A percentile compares a stretch with the other conserved stretches of the same genome.
Conservation (phyloP, 2,888 invertebrate species). For the Trissonchulus sp. region DNA sequence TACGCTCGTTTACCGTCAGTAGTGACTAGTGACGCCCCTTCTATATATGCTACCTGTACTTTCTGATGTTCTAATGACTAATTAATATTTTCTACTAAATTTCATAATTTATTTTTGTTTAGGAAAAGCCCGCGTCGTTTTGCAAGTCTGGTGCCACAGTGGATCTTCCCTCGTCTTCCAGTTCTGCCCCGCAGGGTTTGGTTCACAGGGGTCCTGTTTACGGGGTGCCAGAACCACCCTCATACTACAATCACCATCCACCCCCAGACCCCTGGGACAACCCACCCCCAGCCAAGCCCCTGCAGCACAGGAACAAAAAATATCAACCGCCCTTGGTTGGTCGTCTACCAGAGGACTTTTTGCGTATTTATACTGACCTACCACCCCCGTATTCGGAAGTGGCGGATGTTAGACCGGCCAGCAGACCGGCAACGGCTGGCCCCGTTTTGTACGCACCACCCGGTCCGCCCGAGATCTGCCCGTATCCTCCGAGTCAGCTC, state of each 20-base stretch:
- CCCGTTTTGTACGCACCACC: not conserved
- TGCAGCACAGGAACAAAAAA: slow-evolving; percentile 43
- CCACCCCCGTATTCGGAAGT: slow-evolving; percentile 23
- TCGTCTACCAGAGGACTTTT: slow-evolving; percentile 70
- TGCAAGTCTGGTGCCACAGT: not conserved
- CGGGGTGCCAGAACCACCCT: not conserved
- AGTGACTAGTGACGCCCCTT: too few species aligned
- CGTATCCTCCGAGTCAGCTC: too few species aligned
- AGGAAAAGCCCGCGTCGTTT: too few species aligned
- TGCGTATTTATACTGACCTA: slow-evolving; percentile 56
- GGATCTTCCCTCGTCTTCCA: not conserved
- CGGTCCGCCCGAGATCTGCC: too few species aligned
- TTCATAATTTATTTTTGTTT: too few species aligned
- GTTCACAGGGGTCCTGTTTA: not conserved
- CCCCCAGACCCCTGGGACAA: slow-evolving; percentile 6
- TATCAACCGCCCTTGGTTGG: slow-evolving; percentile 75
- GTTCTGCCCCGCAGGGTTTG: not conserved
- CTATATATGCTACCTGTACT: too few species aligned
- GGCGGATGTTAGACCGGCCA: not conserved
- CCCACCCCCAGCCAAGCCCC: slow-evolving; percentile 2
- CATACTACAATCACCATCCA: not conserved
- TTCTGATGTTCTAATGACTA: too few species aligned
- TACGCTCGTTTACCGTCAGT: too few species aligned
- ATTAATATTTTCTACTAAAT: too few species aligned
- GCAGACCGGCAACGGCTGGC: not conserved